phyloP scores from a whole-genome alignment of 2,888 invertebrate genomes.

The Synergus laeviventris region DNA sequence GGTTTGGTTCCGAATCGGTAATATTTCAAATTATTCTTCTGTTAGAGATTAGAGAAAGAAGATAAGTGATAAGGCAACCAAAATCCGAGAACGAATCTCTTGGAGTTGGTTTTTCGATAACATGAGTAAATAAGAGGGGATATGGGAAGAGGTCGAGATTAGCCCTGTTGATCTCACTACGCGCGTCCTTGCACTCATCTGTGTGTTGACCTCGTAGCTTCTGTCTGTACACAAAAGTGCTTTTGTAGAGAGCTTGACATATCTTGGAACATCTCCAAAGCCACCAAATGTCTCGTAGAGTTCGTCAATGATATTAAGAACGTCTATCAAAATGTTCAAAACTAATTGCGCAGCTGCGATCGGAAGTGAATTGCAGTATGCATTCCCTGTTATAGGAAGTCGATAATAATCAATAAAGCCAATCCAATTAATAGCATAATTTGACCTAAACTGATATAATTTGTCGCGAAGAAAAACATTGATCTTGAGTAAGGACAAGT shows the following conservation, averaged over 20 bases:
- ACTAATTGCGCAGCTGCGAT: not conserved
- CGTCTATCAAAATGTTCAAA: not conserved
- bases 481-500: not conserved
- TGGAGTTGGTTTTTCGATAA: not conserved
- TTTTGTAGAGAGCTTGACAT: not conserved
- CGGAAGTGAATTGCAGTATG: not conserved
- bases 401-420: not conserved
- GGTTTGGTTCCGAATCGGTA: too few relatives aligned
- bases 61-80: not conserved
- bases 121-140: not conserved
- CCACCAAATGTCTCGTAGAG: not conserved
- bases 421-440: not conserved
- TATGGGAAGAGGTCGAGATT: not conserved
- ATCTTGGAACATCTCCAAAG: slow-evolving; percentile 17
- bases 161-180: not conserved
- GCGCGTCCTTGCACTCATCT: slow-evolving; percentile 1
- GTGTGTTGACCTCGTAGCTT: not conserved
- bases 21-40: too few relatives aligned
- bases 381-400: not conserved
- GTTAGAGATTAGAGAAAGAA: not conserved
- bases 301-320: not conserved
- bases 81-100: not conserved
- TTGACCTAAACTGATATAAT: not conserved
- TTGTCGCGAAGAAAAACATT: not conserved
- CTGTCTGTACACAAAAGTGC: not conserved